A percentile compares a stretch with the other conserved stretches of the same genome.
phyloP scores from a whole-genome alignment of 2,888 invertebrate species.

The Hyles lineata region DNA sequence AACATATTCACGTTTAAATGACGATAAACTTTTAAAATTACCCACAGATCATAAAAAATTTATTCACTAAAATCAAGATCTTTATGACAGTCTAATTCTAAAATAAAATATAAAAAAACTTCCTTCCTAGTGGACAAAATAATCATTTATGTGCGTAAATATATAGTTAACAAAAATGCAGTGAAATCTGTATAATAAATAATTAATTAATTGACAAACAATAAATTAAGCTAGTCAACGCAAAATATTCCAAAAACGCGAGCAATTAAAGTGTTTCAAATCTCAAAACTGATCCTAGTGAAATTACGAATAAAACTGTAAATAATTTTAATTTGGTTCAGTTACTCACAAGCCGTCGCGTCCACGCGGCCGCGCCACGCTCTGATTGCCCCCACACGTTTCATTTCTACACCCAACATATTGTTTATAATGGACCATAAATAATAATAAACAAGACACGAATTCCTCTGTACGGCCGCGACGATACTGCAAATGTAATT shows the following conservation, averaged over 20 bases:
- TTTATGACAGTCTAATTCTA: too few relatives aligned
- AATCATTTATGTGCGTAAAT: too few relatives aligned
- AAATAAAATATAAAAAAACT: too few relatives aligned
- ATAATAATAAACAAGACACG: constrained; percentile 61
- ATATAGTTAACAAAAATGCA: too few relatives aligned
- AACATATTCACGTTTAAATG: too few relatives aligned
- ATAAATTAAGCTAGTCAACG: not conserved
- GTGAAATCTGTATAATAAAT: not conserved
- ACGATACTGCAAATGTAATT: constrained; percentile 66
- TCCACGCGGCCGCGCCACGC: constrained; percentile 67
- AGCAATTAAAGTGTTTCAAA: not conserved
- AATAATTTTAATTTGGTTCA: constrained; percentile 77
- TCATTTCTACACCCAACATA: constrained; percentile 71
- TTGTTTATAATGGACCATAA: constrained; percentile 63
- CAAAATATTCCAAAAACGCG: constrained; percentile 9
- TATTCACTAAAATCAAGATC: too few relatives aligned
- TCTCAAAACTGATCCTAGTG: constrained; percentile 45
- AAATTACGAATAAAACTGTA: constrained; percentile 64
- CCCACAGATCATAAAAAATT: too few relatives aligned
- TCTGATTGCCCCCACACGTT: constrained; percentile 76
- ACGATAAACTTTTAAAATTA: too few relatives aligned
- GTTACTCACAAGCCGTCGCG: constrained; percentile 70
- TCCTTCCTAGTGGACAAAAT: too few relatives aligned
- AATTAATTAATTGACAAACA: not conserved
- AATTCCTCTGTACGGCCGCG: constrained; percentile 53